Evolutionary conservation across 2,888 invertebrate genomes (phyloP), one percentile per base, ranked within the genome.

Genomic region (Zygothrica quintamaculata): DNA sequence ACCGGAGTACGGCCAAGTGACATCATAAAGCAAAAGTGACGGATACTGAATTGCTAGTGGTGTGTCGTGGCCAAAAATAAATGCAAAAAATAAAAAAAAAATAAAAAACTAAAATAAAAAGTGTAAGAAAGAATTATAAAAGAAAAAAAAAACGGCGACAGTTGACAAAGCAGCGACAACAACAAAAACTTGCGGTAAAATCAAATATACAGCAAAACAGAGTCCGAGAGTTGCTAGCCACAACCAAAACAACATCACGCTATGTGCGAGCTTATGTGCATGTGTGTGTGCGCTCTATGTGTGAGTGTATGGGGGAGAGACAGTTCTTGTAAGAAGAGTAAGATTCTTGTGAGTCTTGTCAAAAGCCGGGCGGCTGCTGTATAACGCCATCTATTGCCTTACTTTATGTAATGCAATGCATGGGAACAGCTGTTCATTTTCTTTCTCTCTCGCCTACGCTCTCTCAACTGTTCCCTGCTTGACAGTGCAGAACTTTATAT

Each of bases 11-110:
- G 67, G 46, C 46, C 51, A 56, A 68, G 74, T 74, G 74, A 74
- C 74, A 73, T 74, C 74, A 76, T 77, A 76, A 69, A 73, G 46
- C 40, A 65, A 58, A 69, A 73, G 65, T 76, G 77, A 74, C 74
- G 74, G 74, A 74, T 65, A 74, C 52, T 74, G n/a, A n/a, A n/a
- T 67, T 70, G n/a, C n/a, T 74, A 48, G 52, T 47, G 34, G 40
- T 57, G 69, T 73, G 65, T 75, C 73, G 73, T 77, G 74, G 74
- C 77, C 77, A 77, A 77, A 74, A 74, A 73, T 74, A 74, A 74
- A 77, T 77, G 75, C 71, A 71, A 74, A 74, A 70, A 75, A 50
- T 36, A 37, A 39, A 22, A 50, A 13, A 50, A 37, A 59, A n/a
- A n/a, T n/a, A n/a, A 43, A 16, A 59, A 48, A 11, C 18, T 7